Base-by-base conservation (phyloP, 2,113 vertebrate genomes). In the Aepyceros melampus region DNA sequence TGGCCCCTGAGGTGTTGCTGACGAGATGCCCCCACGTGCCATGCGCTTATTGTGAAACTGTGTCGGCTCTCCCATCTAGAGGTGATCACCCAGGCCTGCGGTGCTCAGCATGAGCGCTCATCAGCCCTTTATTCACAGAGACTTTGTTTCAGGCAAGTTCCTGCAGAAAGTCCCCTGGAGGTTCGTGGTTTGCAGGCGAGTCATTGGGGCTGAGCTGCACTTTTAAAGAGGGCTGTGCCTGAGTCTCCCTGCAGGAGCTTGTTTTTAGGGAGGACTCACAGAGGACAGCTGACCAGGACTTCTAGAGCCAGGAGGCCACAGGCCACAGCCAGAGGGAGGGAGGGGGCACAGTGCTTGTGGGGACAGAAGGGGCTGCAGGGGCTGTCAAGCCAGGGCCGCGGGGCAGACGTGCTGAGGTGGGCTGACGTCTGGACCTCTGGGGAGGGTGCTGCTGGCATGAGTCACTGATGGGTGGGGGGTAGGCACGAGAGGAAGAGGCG, bases 271-370 rank as follows among this genome's bases (percentile, higher is more conserved):
- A 58, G 55, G 51, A 93, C 15, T 2, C 33, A 49, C 11, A 11
- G 43, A 82, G 49, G 31, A 33, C 12, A n/a, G 19, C n/a, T 5
- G 15, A 56, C 33, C 8, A 15, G n/a, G 40, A 93, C 10, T 16
- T 53, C 19, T 78, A 2, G 31, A 60, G 55, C 40, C 2, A 0
- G 45, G 86, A 93, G 64, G 78, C 45, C 10, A 21, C 64, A 91
- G 76, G 78, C 45, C 10, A 36, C 64, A 71, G 64, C 33, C 64
- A 36, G 71, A 7, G n/a, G 45, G 29, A 3, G 1, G 27, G 29
- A 36, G 5, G 31, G 5, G 11, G 31, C 47, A 5, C 0, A 33
- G 40, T 13, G 56, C 36, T 2, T 2, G 4, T 43, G 45, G 60
- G 55, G 40, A 45, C 19, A 60, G 62, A 47, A 15, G 9, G 31